Base-by-base conservation (phyloP, 2,888 invertebrate genomes). In the Euplexia lucipara region DNA sequence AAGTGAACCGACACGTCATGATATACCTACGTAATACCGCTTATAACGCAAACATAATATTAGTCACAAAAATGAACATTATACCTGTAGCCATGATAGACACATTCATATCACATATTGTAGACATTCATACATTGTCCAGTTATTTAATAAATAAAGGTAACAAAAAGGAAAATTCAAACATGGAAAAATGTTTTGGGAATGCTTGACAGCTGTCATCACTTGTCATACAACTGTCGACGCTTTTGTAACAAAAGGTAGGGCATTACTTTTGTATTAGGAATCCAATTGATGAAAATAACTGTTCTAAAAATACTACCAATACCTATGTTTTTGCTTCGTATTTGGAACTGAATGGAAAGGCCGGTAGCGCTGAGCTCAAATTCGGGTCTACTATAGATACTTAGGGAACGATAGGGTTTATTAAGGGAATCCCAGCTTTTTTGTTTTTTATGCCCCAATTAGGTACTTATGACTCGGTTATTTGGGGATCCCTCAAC, bases 151-250 rank as follows among this genome's bases (percentile, higher is more conserved):
- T 18, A 20, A 34, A 37, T 9, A 53, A 37, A 48, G 20, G n/a
- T 32, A 9, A 47, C 41, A 52, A 62, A 35, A 35, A 18, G 3
- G 16, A 53, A 53, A 47, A 52, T 32, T 41, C 16, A n/a, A 39
- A 52, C 14, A 26, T 64, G 12, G 20, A 48, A 47, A 39, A 65
- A 26, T 47, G 32, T 32, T 6, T 20, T 35, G 8, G 16, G 49
- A 18, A 41, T 47, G 18, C 18, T 52, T 69, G 57, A 58, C 69
- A 74, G 48, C 37, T 69, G 44, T 74, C 75, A 63, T 54, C 58
- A 45, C 39, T 35, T 74, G 58, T 54, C 57, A 63, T 8, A 14
- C 48, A 20, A 10, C 47, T 68, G 62, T 53, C 53, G 49, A 42
- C 18, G 34, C n/a, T n/a, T 60, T 49, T 53, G 20, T 41, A 39